Evolutionary conservation across 92 coral and sea anemone genomes (phyloP), one percentile per base, ranked within the genome.

Genomic region (Porites lobata): DNA sequence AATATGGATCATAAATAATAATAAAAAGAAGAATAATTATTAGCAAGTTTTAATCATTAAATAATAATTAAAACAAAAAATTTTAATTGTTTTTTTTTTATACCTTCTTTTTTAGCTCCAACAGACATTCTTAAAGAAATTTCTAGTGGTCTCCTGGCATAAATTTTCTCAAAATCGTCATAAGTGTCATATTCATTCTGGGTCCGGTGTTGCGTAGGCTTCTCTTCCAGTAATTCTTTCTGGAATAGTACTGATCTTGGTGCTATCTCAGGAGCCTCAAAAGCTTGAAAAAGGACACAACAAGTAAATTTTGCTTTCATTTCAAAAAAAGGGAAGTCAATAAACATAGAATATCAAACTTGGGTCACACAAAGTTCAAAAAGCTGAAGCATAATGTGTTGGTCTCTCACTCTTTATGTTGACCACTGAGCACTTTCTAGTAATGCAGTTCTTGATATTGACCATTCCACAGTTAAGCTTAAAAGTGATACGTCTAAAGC

Each of bases 21-120:
- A 29, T 2, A 29, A 29, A 29, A 26, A 29, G 32, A 21, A 61
- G 18, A 61, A 61, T 3, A 61, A 18, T 13, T 14, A 14, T 57
- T 9, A 57, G 0, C 15, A 9, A 18, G 1, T 15, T 0, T 20
- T 20, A 18, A 62, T 20, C 20, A 62, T 18, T 17, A 29, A 26
- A 26, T 26, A 26, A 29, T 29, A 38, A 38, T 38, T 38, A 38
- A 0, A 11, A 15, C 0, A 57, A 54, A 17, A 1, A 24, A 24
- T 51, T 74, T 6, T 29, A 12, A 4, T 14, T 13, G 9, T 38
- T 19, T 62, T 61, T 19, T n/a, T 12, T 17, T 58, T 21, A 4
- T 51, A 96, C 99, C 98, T 93, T 92, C 86, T 84, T 76, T 91
- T 65, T 93, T 93, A 29, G 90, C 94, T 26, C 99, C 99, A 53